phyloP scores from a whole-genome alignment of 2,888 invertebrate genomes.

The Nephrotoma appendiculata region DNA sequence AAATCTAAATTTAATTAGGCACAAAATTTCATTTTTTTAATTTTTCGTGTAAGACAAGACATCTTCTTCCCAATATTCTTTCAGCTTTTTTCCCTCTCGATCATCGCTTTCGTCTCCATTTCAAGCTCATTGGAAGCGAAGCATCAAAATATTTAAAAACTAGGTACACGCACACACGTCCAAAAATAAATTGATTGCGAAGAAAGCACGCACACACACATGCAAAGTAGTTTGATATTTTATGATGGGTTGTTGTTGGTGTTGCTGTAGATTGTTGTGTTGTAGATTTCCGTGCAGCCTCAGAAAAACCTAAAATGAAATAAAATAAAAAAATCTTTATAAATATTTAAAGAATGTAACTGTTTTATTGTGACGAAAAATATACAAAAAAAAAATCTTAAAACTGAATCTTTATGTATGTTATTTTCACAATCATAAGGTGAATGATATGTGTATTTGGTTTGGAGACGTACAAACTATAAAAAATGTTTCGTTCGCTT shows the following conservation, averaged over 20 bases:
- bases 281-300: not conserved
- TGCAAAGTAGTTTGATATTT: not conserved
- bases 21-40: not conserved
- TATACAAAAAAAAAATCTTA: not conserved
- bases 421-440: not conserved
- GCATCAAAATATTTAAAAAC: not conserved
- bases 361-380: constrained; percentile 1
- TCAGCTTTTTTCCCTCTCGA: not conserved
- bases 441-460: not conserved
- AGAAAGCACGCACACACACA: not conserved
- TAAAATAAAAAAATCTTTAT: not conserved
- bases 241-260: not conserved
- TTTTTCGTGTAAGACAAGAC: not conserved
- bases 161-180: not conserved
- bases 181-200: not conserved
- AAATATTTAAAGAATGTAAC: constrained; percentile 4
- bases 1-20: not conserved
- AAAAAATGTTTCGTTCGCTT: not conserved
- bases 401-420: not conserved
- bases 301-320: not conserved
- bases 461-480: not conserved
- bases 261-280: too few species aligned
- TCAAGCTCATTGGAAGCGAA: not conserved
- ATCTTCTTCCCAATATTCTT: not conserved
- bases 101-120: not conserved